These are phyloP conservation scores for Andrena cerasifolii DNA, from an alignment of 1,140 invertebrate genomes.

Conservation along the genomic window DNA sequence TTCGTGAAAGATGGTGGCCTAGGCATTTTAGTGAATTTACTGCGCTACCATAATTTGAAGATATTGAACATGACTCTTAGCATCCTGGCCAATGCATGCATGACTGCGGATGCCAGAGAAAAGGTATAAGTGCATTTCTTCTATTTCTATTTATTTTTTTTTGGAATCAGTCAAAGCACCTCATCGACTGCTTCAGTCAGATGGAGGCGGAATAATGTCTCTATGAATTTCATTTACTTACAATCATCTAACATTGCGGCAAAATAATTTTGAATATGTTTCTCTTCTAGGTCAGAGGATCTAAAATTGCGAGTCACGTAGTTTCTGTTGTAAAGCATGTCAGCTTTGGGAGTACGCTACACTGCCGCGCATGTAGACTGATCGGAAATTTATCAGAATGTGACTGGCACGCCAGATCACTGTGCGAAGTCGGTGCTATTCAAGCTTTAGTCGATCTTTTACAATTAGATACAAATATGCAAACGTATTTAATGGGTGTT, in stretches of 20 bases:
- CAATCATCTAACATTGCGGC: not conserved
- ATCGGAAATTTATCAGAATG: conserved; percentile 76
- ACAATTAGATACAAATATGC: conserved; percentile 61
- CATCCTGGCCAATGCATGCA: conserved; percentile 73
- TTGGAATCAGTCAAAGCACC: not conserved
- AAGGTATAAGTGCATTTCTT: conserved; percentile 61
- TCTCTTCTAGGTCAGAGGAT: conserved; percentile 67
- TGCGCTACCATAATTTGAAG: conserved; percentile 65
- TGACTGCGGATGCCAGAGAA: conserved; percentile 64
- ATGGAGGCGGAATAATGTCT: not conserved
- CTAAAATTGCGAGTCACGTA: conserved; percentile 68
- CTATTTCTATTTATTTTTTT: not conserved
- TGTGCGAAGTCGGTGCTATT: conserved; percentile 70
- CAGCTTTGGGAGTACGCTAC: conserved; percentile 61
- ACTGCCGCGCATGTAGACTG: conserved; percentile 76
- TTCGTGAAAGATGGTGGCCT: conserved; percentile 65
- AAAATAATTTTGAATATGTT: not conserved
- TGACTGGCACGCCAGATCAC: conserved; percentile 68
- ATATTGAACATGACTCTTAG: conserved; percentile 73
- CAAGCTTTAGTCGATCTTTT: conserved; percentile 59
- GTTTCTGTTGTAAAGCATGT: conserved; percentile 73
- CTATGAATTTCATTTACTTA: not conserved
- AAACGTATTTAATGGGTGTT: conserved; percentile 72
- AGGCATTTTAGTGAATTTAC: conserved; percentile 65
- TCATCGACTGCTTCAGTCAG: not conserved